Base-by-base conservation (phyloP, 1,140 invertebrate species). In the Augochlora pura region DNA sequence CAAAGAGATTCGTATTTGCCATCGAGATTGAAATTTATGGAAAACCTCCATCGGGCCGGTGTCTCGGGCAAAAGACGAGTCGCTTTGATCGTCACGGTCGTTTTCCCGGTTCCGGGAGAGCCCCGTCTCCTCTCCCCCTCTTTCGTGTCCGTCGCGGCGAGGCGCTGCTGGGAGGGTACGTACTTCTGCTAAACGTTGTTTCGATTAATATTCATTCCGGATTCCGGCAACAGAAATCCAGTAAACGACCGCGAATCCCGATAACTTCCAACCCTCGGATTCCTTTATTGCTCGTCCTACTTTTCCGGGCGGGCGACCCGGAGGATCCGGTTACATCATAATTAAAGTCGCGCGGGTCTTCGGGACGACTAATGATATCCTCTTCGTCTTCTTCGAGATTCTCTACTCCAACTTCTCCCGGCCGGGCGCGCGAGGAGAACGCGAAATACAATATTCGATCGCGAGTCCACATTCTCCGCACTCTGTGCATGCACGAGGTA, bases 161-260 rank as follows among this genome's bases (percentile, higher is more conserved):
- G 16, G 8, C 16, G 14, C n/a, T 7, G 7, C 42, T 0, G 14
- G 14, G 42, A n/a, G 64, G n/a, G 39, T 52, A 66, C 38, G 59
- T 32, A 18, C 54, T 23, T 54, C 54, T 21, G 42, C n/a, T 57
- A 64, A 72, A 64, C 49, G 76, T 78, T 78, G 60, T 65, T 78
- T 54, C 25, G 68, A 72, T 78, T 72, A 78, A 78, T 78, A 78
- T 78, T 78, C 76, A 78, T 78, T n/a, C 38, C 32, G 8, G 21
- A 78, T 78, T n/a, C 38, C 32, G 8, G 21, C 0, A 42, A 57
- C 10, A 46, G 52, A 57, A 68, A 32, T 14, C 25, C 25, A 23
- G 32, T n/a, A 52, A 59, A 64, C 46, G 69, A 60, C 16, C 63
- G 49, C 27, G 59, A 16, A 70, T 73, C 71, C 60, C 77, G 77